Evolutionary conservation across 1,140 invertebrate genomes (phyloP), one percentile per base, ranked within the genome.

Genomic region (Hesperophylax magnus): DNA sequence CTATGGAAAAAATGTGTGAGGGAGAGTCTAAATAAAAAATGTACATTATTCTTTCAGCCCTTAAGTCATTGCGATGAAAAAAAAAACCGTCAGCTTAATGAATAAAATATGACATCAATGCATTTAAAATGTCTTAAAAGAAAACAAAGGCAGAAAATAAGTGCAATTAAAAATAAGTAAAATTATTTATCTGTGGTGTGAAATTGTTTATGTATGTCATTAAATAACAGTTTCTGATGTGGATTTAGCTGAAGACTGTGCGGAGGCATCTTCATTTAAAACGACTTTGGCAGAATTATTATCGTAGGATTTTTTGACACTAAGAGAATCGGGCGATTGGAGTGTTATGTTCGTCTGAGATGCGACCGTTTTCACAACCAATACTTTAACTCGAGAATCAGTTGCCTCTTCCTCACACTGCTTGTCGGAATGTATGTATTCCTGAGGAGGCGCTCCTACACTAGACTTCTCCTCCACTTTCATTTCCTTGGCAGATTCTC

Each of bases 261-360:
- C 24, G 11, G 81, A 69, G 20, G 39, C 47, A 31, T 77, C 54
- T 58, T 80, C 69, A 39, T 69, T 76, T 74, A 75, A 78, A 61
- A 71, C 69, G 47, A 78, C 60, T 83, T 83, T 83, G 79, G 82
- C 79, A 81, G 74, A 67, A 76, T 81, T 83, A 81, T 69, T 77
- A 77, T 84, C 83, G 69, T 77, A 79, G 60, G 83, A 84, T 63
- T 82, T 84, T 82, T 84, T 84, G 81, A 84, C 83, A 84, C 83
- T 84, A 34, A 82, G 83, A 84, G 83, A 82, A 78, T 88, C 87
- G 39, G 87, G 87, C 78, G 88, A 87, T 85, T 88, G 88, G 58
- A 89, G 86, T 20, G 87, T 88, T 84, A 89, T 88, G 78, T 86
- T 87, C 67, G 88, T 89, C 85, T 89, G 88, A 67, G 87, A 88